Percentiles rank a stretch among this genome's conserved stretches.
Evolutionary conservation across 2,797 vertebrate species (phyloP).

Genomic region (Squalus acanthias): DNA sequence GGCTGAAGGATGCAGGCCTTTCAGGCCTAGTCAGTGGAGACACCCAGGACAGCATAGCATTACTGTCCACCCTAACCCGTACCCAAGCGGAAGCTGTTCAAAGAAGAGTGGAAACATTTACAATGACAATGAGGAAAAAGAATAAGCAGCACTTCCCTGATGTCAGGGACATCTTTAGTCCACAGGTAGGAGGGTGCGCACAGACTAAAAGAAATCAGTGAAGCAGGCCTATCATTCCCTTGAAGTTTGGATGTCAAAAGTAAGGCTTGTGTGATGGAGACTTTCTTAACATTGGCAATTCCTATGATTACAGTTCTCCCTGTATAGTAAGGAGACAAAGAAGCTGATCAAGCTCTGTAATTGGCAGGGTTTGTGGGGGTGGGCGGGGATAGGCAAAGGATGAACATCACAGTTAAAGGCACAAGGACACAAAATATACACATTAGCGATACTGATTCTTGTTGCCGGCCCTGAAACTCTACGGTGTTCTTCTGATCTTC

Average conservation of each 20-base stretch:
- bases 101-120: constrained; percentile 73
- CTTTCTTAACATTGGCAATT: not conserved
- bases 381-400: not conserved
- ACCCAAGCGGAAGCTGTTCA: constrained; percentile 85
- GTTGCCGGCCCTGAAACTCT: not conserved
- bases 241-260: too few relatives aligned
- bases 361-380: too few relatives aligned
- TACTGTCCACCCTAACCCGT: constrained; percentile 82
- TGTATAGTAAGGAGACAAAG: too few relatives aligned
- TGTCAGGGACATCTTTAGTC: constrained; percentile 89
- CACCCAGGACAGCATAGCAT: constrained; percentile 72
- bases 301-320: not conserved
- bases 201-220: too few relatives aligned
- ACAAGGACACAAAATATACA: not conserved
- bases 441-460: not conserved
- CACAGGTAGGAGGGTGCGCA: constrained; percentile 48
- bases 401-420: not conserved
- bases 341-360: not conserved
- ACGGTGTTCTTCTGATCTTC: not conserved
- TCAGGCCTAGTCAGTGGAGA: constrained; percentile 72
- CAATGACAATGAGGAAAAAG: constrained; percentile 80
- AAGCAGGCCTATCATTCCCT: not conserved
- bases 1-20: constrained; percentile 87
- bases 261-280: not conserved
- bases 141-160: constrained; percentile 84